Conservation (phyloP, 2,797 vertebrate genomes). For the Cottoperca gobio region DNA sequence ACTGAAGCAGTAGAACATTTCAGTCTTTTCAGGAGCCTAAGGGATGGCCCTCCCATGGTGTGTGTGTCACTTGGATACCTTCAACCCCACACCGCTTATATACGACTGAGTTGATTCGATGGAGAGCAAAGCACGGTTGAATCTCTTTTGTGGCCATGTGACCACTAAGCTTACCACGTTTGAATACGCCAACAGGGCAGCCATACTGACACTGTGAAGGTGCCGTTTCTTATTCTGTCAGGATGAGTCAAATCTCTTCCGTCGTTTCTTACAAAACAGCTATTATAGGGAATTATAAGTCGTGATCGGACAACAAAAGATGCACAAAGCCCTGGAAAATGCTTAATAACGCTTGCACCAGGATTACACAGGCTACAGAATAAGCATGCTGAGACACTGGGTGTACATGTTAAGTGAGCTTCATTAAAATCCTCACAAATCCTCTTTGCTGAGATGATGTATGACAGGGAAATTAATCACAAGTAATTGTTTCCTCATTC, state of each 20-base stretch:
- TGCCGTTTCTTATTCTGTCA: conserved; percentile 25
- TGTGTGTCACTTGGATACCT: conserved; percentile 36
- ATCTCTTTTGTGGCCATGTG: conserved; percentile 23
- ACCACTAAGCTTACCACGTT: conserved; percentile 1
- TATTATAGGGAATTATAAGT: conserved; percentile 33
- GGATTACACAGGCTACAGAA: conserved; percentile 32
- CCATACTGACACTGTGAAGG: conserved; percentile 8
- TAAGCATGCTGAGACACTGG: conserved; percentile 23
- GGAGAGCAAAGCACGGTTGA: conserved; percentile 1
- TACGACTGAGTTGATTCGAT: conserved; percentile 36
- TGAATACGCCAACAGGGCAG: conserved; percentile 15
- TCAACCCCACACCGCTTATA: conserved; percentile 11
- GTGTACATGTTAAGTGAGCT: conserved; percentile 16
- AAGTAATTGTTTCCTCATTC: conserved; percentile 67
- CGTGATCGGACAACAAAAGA: conserved; percentile 13
- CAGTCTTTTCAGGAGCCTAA: conserved; percentile 29
- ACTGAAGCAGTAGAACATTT: conserved; percentile 28
- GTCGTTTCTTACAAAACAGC: conserved; percentile 38
- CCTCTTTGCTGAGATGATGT: conserved; percentile 48
- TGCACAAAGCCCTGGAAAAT: conserved; percentile 22
- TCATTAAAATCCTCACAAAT: conserved; percentile 58
- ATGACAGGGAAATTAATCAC: conserved; percentile 66
- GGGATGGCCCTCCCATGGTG: conserved; percentile 39
- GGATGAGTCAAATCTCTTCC: conserved; percentile 8
- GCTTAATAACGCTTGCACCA: background rate